Conservation (phyloP, 1,140 invertebrate species). For the Papilio helenus region DNA sequence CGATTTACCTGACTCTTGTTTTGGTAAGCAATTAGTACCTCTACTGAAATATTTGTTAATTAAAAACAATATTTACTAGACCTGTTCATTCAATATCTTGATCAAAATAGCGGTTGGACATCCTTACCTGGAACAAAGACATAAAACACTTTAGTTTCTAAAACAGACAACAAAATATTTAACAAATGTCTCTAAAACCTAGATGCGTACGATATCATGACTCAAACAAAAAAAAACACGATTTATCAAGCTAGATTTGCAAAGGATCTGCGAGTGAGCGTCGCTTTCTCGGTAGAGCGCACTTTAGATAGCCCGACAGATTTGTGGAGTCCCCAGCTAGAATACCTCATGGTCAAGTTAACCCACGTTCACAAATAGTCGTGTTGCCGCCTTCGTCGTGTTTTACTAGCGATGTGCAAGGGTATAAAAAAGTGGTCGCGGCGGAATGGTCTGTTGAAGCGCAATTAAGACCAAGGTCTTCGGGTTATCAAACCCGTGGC, state of each 20-base stretch:
- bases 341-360: slow-evolving; percentile 58
- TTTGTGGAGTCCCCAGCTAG: slow-evolving; percentile 52
- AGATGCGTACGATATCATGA: slow-evolving; percentile 6
- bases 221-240: slow-evolving; percentile 47
- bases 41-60: neutral
- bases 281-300: slow-evolving; percentile 70
- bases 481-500: slow-evolving; percentile 81
- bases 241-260: slow-evolving; percentile 61
- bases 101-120: neutral
- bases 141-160: slow-evolving; percentile 31
- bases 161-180: slow-evolving; percentile 7
- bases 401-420: slow-evolving; percentile 81
- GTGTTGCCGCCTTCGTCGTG: slow-evolving; percentile 71
- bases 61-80: neutral
- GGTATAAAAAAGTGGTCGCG: slow-evolving; percentile 79
- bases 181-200: slow-evolving; percentile 24
- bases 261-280: slow-evolving; percentile 57
- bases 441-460: slow-evolving; percentile 78
- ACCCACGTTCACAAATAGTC: slow-evolving; percentile 67
- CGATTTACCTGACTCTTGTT: neutral
- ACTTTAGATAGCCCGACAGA: slow-evolving; percentile 60
- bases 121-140: slow-evolving; percentile 66
- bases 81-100: neutral
- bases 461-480: slow-evolving; percentile 82
- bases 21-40: neutral